Evolutionary conservation across 2,888 invertebrate species (phyloP), one percentile per base, ranked within the genome.

Genomic region (Exephanes ischioxanthus): DNA sequence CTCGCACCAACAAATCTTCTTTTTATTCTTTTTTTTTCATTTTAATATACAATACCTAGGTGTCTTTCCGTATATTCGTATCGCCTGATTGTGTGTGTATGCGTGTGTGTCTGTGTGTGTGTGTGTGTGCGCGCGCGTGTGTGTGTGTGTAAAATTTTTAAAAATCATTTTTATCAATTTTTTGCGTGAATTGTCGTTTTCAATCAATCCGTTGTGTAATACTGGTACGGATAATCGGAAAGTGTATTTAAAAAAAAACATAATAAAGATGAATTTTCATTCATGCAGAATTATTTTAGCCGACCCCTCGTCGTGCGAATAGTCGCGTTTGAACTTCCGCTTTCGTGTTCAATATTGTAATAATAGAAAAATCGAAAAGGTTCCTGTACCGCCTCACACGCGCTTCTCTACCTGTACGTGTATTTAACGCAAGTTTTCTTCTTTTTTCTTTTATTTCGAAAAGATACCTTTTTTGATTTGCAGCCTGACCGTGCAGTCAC

Each of bases 1-100:
- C 89, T 91, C 90, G 89, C 90, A 92, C 90, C 90, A 92, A 92
- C 90, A 90, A 91, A 87, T 87, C 82, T 75, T 85, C 22, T 88
- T 55, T 37, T 41, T 41, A 11, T 41, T 41, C 1, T 1, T 6
- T 72, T 55, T 70, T 71, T 77, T 73, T 30, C 19, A 63, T 86
- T 84, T 84, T 88, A 89, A 91, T 90, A 90, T 90, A 91, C 87
- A 90, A 88, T 89, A 87, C 88, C 88, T 87, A 88, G 85, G 86
- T 87, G 82, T 86, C 83, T 88, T 86, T 87, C 73, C 83, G 73
- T 71, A 72, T 67, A 73, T 75, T 88, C 75, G 70, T 87, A 82
- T 58, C 83, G 81, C 85, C 86, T 85, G 53, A 58, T 58, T 70
- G 48, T 53, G 72, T 66, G 63, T 72, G 63, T 66, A 22, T 22